Conservation (phyloP, 2,888 invertebrate genomes). For the Ptychoptera contaminata region DNA sequence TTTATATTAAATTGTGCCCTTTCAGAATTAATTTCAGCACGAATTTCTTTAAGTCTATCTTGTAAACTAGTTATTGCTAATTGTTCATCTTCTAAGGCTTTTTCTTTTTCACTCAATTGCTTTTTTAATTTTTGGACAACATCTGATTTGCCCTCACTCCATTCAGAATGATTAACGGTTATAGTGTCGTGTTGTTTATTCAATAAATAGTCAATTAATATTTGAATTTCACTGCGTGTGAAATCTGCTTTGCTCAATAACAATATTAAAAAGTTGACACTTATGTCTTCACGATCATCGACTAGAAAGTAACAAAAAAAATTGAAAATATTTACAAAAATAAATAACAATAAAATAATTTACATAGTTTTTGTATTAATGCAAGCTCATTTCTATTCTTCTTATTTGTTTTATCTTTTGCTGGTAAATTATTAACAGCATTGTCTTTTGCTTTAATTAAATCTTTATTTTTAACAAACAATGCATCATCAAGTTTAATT, state of each 20-base stretch:
- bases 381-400: constrained; percentile 42
- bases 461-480: constrained; percentile 6
- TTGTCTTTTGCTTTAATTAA: constrained; percentile 22
- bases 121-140: constrained; percentile 74
- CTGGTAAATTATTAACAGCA: background rate
- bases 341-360: constrained; percentile 17
- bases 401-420: constrained; percentile 18
- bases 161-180: constrained; percentile 57
- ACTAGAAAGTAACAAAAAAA: constrained; percentile 29
- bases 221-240: constrained; percentile 75
- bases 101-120: constrained; percentile 76
- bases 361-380: constrained; percentile 37
- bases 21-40: constrained; percentile 32
- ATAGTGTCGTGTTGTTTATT: constrained; percentile 74
- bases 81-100: constrained; percentile 54
- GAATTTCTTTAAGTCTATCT: constrained; percentile 62
- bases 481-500: no score
- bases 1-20: constrained; percentile 24
- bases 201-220: constrained; percentile 72
- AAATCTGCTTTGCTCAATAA: constrained; percentile 67
- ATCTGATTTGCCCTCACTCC: constrained; percentile 57
- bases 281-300: constrained; percentile 51
- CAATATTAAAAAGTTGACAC: constrained; percentile 51
- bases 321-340: background rate
- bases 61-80: constrained; percentile 60